Evolutionary conservation across 1,140 invertebrate genomes (phyloP), one percentile per base, ranked within the genome.

Genomic region (Dendroctonus valens): DNA sequence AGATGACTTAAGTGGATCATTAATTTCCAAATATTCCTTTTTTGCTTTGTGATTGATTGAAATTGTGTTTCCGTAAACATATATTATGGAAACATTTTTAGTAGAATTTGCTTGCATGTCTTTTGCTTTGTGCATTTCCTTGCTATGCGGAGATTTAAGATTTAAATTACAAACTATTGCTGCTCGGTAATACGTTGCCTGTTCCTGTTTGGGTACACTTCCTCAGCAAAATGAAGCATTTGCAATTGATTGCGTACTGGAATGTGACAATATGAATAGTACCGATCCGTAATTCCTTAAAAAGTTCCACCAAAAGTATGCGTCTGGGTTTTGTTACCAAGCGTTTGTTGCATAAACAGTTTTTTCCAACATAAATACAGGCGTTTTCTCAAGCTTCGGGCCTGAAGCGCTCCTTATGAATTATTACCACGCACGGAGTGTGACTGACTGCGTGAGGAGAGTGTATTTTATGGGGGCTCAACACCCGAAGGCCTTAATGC

Each of bases 391-490:
- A 59, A 11, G 37, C 42, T 44, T 48, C 37, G 26, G 12, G 38
- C 14, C 57, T 11, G 57, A 48, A 59, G 57, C 6, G 41, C 12
- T 55, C 39, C 57, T 59, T 59, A 59, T 59, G 57, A 59, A 59
- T 59, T 59, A 59, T 59, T 59, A 59, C 42, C 14, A 59, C 57
- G 57, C 57, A 59, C 41, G 41, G 57, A 26, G 57, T 59, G 57
- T 59, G 57, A 48, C 15, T 59, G 57, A 59, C 41, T 59, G 57
- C 42, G 14, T 48, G 42, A 59, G 54, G n/a, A 41, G 41, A 42
- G 9, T 41, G 41, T 57, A 26, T 14, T 42, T 42, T 57, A 41
- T 57, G 26, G 26, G n/a, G 51, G 12, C 51, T 57, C 54, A 15
- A 57, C 39, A 38, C 41, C 11, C 40, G 54, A 12, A 14, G 41